A percentile compares a stretch with the other conserved stretches of the same genome.
Evolutionary conservation across 2,113 vertebrate genomes (phyloP).

Genomic region (Osmerus mordax): DNA sequence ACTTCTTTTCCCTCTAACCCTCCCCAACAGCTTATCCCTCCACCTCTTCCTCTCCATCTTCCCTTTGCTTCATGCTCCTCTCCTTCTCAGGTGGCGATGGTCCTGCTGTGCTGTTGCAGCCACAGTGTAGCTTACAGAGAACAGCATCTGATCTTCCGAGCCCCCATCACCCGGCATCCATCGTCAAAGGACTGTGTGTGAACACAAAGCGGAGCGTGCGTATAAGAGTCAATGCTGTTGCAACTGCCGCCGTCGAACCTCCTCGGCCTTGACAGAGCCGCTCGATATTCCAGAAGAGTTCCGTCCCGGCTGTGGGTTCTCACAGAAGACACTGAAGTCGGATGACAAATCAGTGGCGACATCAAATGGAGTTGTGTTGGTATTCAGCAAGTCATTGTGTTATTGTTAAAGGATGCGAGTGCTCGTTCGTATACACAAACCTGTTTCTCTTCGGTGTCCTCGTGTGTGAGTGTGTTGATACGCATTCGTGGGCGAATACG

Average conservation of each 20-base stretch:
- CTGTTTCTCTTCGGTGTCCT: too few relatives aligned
- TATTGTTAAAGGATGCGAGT: too few relatives aligned
- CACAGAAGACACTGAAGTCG: too few relatives aligned
- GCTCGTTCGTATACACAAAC: too few relatives aligned
- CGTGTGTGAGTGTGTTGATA: too few relatives aligned
- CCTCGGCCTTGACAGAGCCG: not conserved
- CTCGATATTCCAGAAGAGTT: not conserved
- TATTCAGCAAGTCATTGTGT: too few relatives aligned
- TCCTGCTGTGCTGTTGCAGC: not conserved
- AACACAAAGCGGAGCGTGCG: not conserved
- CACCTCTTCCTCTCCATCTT: not conserved
- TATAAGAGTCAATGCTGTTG: too few relatives aligned
- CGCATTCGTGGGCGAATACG: too few relatives aligned
- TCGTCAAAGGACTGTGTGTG: not conserved
- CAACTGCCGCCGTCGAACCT: not conserved
- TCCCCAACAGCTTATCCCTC: conserved; percentile 1
- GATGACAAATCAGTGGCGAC: too few relatives aligned
- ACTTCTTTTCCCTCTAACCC: not conserved
- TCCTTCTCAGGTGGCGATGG: conserved; percentile 5
- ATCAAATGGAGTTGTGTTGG: too few relatives aligned
- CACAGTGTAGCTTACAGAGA: not conserved
- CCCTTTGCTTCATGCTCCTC: conserved; percentile 14
- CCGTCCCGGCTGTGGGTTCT: too few relatives aligned
- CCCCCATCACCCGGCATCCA: not conserved
- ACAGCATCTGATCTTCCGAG: not conserved